These are phyloP conservation scores for Sebastes nivosus DNA, from an alignment of 2,797 vertebrate genomes.

Conservation along the genomic window DNA sequence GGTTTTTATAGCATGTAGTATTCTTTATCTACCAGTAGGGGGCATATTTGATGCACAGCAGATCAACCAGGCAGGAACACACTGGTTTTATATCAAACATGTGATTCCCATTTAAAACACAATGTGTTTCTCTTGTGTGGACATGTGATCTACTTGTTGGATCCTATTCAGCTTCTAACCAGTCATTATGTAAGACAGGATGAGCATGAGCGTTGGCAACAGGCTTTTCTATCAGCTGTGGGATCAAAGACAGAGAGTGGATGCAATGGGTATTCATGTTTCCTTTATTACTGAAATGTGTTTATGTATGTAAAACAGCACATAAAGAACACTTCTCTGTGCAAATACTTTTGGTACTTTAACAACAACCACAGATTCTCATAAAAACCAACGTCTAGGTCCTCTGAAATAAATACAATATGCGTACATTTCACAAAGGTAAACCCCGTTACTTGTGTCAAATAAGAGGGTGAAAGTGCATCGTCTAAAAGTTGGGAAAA, in stretches of 20 bases:
- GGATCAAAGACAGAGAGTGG: slow-evolving; percentile 8
- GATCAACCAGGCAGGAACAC: neutral
- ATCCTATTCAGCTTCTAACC: slow-evolving; percentile 1
- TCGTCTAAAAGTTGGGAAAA: slow-evolving; percentile 37
- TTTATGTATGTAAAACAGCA: slow-evolving; percentile 81
- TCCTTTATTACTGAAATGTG: slow-evolving; percentile 82
- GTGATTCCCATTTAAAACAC: neutral
- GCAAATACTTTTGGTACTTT: slow-evolving; percentile 78
- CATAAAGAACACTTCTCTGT: slow-evolving; percentile 77
- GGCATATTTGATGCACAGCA: slow-evolving; percentile 67
- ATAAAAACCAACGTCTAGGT: slow-evolving; percentile 67
- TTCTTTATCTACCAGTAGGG: slow-evolving; percentile 61
- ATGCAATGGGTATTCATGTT: slow-evolving; percentile 46
- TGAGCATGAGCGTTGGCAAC: neutral
- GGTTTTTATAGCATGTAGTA: slow-evolving; percentile 13
- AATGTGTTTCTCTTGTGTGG: neutral
- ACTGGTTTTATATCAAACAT: neutral
- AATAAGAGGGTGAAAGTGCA: slow-evolving; percentile 78
- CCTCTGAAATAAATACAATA: slow-evolving; percentile 75
- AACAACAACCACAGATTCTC: slow-evolving; percentile 76
- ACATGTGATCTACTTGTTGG: neutral
- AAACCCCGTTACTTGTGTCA: slow-evolving; percentile 56
- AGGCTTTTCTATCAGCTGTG: slow-evolving; percentile 9
- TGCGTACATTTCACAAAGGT: slow-evolving; percentile 52
- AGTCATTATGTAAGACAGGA: slow-evolving; percentile 41